Evolutionary conservation across 2,113 vertebrate species (phyloP), one percentile per base, ranked within the genome.

Genomic region (Boulengeromyrus knoepffleri): DNA sequence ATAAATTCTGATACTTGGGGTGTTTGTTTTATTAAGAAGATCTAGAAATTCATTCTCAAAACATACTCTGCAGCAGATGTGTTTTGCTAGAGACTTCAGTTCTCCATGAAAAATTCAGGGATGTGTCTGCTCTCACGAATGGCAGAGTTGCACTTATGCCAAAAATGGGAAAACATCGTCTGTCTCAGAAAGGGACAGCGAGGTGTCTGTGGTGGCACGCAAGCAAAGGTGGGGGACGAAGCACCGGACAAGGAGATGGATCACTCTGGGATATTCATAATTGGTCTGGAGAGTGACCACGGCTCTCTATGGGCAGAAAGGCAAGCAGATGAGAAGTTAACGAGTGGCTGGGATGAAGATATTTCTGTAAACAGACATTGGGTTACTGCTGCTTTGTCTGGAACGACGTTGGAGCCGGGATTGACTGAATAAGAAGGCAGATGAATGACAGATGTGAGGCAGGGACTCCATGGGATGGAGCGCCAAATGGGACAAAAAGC

Each of bases 401-500:
- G 45, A 85, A 47, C 3, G 21, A 47, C 45, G 9, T 45, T 21
- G 19, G 24, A 45, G 83, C 42, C 2, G 42, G 45, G 83, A 83
- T 9, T n/a, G 42, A 47, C 36, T 85, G 83, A 85, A n/a, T 84
- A 46, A n/a, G 45, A 47, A 21, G 45, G 17, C 83, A 85, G 83
- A n/a, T 85, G 83, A 85, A n/a, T 85, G 83, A n/a, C 83, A 85
- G 83, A 47, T 47, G 83, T 12, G 36, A 17, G 24, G 83, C 21
- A 24, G 19, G 83, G 83, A 45, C 45, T 8, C 83, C 19, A 12
- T 47, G 39, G 36, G 12, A 47, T n/a, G 45, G 45, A 10, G 21
- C 4, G 83, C 83, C 83, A 85, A 85, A 85, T 47, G 45, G 83
- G 83, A 85, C 45, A 85, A 85, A 85, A 85, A 85, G 39, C 83